Evolutionary conservation across 2,888 invertebrate genomes (phyloP).

Genomic region (Tineola bisselliella): DNA sequence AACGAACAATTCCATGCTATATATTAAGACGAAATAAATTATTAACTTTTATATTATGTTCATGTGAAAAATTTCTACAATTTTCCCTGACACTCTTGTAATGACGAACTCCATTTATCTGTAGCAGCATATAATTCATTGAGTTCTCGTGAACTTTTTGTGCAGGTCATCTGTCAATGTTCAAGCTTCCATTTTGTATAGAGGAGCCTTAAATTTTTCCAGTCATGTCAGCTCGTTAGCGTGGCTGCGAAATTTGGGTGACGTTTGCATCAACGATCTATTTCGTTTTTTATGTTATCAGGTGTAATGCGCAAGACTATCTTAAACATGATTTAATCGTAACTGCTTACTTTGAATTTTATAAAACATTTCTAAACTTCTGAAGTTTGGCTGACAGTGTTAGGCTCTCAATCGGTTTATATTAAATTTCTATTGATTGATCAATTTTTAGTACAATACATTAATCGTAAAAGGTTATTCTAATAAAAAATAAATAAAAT

Average conservation of each 20-base stretch:
- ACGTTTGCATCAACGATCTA: not conserved
- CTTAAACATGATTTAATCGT: too few relatives aligned
- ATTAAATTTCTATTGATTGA: not conserved
- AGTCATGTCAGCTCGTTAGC: not conserved
- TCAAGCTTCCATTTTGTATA: not conserved
- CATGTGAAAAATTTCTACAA: too few relatives aligned
- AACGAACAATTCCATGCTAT: too few relatives aligned
- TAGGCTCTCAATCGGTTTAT: too few relatives aligned
- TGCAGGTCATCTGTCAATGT: not conserved
- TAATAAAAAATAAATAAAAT: not conserved
- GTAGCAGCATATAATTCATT: not conserved
- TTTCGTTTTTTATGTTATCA: not conserved
- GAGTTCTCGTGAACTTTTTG: not conserved
- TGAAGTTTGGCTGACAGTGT: too few relatives aligned
- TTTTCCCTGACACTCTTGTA: not conserved
- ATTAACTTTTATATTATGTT: too few relatives aligned
- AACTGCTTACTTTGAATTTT: too few relatives aligned
- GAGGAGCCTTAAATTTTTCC: not conserved
- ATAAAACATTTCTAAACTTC: too few relatives aligned
- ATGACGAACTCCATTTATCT: not conserved
- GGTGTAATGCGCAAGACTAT: not conserved
- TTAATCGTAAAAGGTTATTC: not conserved
- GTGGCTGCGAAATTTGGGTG: not conserved
- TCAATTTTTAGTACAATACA: not conserved
- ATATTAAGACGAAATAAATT: too few relatives aligned